Evolutionary conservation across 2,113 vertebrate genomes (phyloP), one percentile per base, ranked within the genome.

Genomic region (Otolemur garnettii): DNA sequence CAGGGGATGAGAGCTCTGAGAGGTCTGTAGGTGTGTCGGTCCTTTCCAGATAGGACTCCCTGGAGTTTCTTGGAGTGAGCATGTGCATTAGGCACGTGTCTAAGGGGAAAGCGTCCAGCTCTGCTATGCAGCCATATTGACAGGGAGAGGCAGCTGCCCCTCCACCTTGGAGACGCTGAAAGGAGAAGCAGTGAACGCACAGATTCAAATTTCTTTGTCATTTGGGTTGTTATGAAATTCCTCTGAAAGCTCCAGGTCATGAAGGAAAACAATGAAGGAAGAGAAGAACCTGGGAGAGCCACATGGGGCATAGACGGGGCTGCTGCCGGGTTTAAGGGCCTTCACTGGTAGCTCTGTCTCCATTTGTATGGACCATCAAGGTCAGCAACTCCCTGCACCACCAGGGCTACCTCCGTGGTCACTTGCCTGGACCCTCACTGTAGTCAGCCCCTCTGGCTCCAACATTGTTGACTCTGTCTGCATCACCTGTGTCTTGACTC

Each of bases 301-400:
- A 0, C 30, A 0, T 1, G n/a, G 26, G 7, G 7, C 4, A 4
- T 21, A 38, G 28, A 4, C 17, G 45, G 28, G 60, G 71, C 50
- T 35, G 17, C 12, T 2, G 17, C 0, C 0, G 2, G 59, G 8
- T 74, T 68, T 24, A 53, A 12, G 5, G n/a, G 22, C 1, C 18
- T 4, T 59, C 7, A 68, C 17, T 3, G 11, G 12, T 7, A 22
- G 42, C 33, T 5, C 13, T 22, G 15, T 8, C 35, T 75, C 28
- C 24, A 12, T 33, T 64, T 57, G 26, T 53, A 35, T 66, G 12
- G 28, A 38, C 11, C 7, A 1, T 28, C 72, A 42, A 7, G 42
- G 33, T 66, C n/a, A 57, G 7, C 13, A 13, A 2, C 22, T 85
- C 66, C 50, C 12, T 4, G 0, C 1, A 13, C n/a, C 30, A 33